phyloP scores from a whole-genome alignment of 2,888 invertebrate genomes.

The Teleiodes luculella region DNA sequence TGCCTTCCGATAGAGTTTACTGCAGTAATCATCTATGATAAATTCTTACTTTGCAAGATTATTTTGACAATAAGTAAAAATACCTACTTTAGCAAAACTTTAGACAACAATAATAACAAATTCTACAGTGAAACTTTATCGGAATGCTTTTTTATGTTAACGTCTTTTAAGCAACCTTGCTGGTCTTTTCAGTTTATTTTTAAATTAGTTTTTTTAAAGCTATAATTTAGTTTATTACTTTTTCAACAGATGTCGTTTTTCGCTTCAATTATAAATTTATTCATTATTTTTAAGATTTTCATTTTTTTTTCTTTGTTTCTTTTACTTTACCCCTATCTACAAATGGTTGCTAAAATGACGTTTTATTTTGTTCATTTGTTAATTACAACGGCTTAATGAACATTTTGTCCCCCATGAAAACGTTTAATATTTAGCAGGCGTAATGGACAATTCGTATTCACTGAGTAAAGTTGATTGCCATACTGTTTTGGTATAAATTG shows the following conservation, averaged over 20 bases:
- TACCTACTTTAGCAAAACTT: no score
- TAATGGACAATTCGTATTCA: slow-evolving; percentile 9
- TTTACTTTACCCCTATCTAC: neutral
- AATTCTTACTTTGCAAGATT: no score
- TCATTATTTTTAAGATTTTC: no score
- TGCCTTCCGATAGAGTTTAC: slow-evolving; percentile 48
- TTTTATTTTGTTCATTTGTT: neutral
- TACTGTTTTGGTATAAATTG: neutral
- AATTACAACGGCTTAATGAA: slow-evolving; percentile 12
- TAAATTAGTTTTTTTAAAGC: neutral
- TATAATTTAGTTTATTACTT: no score
- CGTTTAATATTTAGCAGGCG: slow-evolving; percentile 6
- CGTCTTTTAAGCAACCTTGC: neutral
- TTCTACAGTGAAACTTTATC: slow-evolving; percentile 32
- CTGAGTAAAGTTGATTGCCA: slow-evolving; percentile 5
- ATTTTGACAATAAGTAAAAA: no score
- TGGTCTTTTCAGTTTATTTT: neutral
- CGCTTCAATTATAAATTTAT: no score
- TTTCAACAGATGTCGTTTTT: no score
- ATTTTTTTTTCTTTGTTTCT: slow-evolving; percentile 19
- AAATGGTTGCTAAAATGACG: neutral
- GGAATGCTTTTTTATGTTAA: slow-evolving; percentile 31
- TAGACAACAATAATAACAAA: no score
- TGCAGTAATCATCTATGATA: neutral
- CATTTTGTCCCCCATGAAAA: slow-evolving; percentile 13